phyloP scores from a whole-genome alignment of 1,140 invertebrate genomes.

The Papilio dardanus region DNA sequence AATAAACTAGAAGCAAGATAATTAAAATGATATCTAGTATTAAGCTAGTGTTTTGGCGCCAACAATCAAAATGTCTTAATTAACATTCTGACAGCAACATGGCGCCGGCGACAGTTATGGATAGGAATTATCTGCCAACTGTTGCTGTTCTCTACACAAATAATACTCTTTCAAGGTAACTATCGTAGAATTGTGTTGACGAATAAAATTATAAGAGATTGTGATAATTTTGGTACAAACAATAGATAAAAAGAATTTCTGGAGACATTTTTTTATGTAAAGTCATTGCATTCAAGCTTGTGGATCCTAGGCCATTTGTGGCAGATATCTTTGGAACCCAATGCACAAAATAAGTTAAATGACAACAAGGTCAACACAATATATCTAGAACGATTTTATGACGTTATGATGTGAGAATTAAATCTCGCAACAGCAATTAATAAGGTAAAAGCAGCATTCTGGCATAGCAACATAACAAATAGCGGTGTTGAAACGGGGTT shows the following conservation, averaged over 20 bases:
- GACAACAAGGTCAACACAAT: no score
- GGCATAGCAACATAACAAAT: background rate
- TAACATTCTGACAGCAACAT: conserved; percentile 22
- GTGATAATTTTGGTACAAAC: background rate
- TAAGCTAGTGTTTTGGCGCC: conserved; percentile 21
- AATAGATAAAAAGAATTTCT: background rate
- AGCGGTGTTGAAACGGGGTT: background rate
- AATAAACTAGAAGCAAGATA: conserved; percentile 12
- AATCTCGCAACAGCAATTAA: background rate
- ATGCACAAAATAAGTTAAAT: no score
- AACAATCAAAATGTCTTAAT: conserved; percentile 28
- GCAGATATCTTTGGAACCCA: no score
- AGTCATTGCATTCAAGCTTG: background rate
- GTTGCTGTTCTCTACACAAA: background rate
- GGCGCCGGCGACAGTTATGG: conserved; percentile 21
- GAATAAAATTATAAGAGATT: background rate
- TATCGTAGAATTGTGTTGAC: background rate
- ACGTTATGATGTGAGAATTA: background rate
- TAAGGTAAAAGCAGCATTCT: background rate
- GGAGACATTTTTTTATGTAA: background rate
- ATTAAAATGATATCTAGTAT: background rate
- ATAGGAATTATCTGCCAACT: conserved; percentile 20
- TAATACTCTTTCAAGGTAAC: conserved; percentile 9
- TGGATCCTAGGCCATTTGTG: no score
- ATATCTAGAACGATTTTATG: background rate